Conservation (phyloP, 1,140 invertebrate genomes). For the Cherax quadricarinatus region DNA sequence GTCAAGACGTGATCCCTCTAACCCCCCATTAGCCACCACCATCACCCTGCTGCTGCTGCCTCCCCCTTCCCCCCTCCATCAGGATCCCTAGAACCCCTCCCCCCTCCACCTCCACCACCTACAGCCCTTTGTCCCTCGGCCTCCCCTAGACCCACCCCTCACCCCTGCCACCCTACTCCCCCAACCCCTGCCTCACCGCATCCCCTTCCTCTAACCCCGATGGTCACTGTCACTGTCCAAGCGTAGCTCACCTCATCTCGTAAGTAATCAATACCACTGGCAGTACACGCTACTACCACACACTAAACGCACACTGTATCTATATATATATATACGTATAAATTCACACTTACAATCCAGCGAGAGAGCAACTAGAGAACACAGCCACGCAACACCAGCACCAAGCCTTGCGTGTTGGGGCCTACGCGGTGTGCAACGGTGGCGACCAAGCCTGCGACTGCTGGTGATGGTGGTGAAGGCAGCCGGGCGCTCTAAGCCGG, state of each 20-base stretch:
- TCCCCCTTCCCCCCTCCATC: conserved; percentile 29
- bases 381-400: conserved; percentile 1
- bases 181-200: conserved; percentile 38
- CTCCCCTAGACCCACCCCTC: conserved; percentile 35
- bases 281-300: conserved; percentile 13
- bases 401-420: conserved; percentile 17
- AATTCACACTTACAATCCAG: conserved; percentile 53
- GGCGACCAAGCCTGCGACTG: conserved; percentile 62
- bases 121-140: conserved; percentile 58
- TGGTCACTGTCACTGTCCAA: conserved; percentile 71
- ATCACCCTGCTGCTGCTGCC: conserved; percentile 58
- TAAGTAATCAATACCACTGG: conserved; percentile 65
- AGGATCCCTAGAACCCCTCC: conserved; percentile 15
- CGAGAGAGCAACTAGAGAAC: neutral
- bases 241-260: conserved; percentile 61
- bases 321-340: neutral
- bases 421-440: conserved; percentile 69
- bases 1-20: conserved; percentile 66
- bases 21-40: conserved; percentile 43
- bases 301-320: conserved; percentile 9
- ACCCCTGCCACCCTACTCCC: conserved; percentile 21
- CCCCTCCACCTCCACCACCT: conserved; percentile 55
- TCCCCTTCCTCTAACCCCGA: conserved; percentile 63
- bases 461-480: conserved; percentile 60
- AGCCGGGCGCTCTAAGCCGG: conserved; percentile 64